A percentile compares a stretch with the other conserved stretches of the same genome.
phyloP scores from a whole-genome alignment of 2,797 vertebrate genomes.

The Rhadinocentrus ornatus region DNA sequence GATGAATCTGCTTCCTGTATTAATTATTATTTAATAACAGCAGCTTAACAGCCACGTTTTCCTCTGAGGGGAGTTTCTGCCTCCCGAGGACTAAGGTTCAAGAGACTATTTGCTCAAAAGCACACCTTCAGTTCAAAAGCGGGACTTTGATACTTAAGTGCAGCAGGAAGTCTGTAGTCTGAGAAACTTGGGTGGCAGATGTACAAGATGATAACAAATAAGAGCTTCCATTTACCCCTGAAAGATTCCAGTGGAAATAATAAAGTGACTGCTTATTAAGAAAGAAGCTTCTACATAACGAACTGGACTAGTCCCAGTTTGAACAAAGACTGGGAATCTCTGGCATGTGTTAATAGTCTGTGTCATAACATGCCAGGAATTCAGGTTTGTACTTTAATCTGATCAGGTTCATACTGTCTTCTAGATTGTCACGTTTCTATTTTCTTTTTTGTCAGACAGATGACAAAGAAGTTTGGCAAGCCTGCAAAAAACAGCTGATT shows the following conservation, averaged over 20 bases:
- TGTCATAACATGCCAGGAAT: conserved; percentile 49
- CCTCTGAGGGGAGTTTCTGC: neutral
- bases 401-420: no score
- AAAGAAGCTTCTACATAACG: conserved; percentile 4
- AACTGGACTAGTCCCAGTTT: conserved; percentile 12
- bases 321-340: conserved; percentile 41
- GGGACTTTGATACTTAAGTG: conserved; percentile 69
- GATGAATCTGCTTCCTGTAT: neutral
- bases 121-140: conserved; percentile 47
- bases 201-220: conserved; percentile 2
- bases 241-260: neutral
- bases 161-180: conserved; percentile 5
- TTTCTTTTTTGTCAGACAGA: no score
- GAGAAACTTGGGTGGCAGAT: neutral
- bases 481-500: no score
- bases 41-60: neutral
- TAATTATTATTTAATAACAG: conserved; percentile 14
- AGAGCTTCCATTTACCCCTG: neutral
- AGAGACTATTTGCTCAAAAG: conserved; percentile 55
- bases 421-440: no score
- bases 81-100: conserved; percentile 23
- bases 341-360: conserved; percentile 54
- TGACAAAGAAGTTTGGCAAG: no score
- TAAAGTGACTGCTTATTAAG: neutral
- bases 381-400: conserved; percentile 35